These are phyloP conservation scores for Lasiurus cinereus DNA, from an alignment of 2,113 vertebrate species.

Conservation along the genomic window DNA sequence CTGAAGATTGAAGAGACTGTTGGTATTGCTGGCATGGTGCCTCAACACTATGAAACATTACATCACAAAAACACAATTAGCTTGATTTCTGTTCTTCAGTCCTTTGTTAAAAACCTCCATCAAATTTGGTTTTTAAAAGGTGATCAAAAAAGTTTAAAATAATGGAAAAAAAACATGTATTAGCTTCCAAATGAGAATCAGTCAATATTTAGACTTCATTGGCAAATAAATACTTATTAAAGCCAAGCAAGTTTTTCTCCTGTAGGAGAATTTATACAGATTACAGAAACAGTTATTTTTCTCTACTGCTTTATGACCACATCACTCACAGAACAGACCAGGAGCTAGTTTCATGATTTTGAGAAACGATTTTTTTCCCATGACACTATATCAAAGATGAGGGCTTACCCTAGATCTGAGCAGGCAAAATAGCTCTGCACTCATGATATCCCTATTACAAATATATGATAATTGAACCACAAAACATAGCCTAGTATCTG, in stretches of 20 bases:
- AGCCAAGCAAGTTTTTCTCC: conserved; percentile 56
- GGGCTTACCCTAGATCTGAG: conserved; percentile 51
- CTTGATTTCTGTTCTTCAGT: conserved; percentile 76
- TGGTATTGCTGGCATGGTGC: conserved; percentile 87
- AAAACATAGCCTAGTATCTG: neutral
- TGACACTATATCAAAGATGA: conserved; percentile 13
- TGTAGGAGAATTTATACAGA: conserved; percentile 28
- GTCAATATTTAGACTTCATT: conserved; percentile 68
- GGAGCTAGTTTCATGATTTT: conserved; percentile 59
- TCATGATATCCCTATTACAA: conserved; percentile 32
- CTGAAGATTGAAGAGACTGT: conserved; percentile 73
- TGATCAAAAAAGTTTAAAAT: conserved; percentile 76
- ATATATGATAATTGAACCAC: neutral
- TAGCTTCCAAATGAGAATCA: conserved; percentile 74
- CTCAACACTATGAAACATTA: conserved; percentile 78
- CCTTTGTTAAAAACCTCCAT: conserved; percentile 76
- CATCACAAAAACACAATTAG: conserved; percentile 75
- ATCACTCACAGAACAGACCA: conserved; percentile 50
- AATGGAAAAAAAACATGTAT: conserved; percentile 68
- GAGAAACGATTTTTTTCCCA: conserved; percentile 32
- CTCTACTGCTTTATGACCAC: conserved; percentile 56
- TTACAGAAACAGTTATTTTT: conserved; percentile 73
- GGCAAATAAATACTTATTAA: conserved; percentile 75
- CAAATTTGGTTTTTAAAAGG: conserved; percentile 73
- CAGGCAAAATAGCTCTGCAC: conserved; percentile 61